phyloP scores from a whole-genome alignment of 2,797 vertebrate genomes.

The Coregonus ussuriensis region DNA sequence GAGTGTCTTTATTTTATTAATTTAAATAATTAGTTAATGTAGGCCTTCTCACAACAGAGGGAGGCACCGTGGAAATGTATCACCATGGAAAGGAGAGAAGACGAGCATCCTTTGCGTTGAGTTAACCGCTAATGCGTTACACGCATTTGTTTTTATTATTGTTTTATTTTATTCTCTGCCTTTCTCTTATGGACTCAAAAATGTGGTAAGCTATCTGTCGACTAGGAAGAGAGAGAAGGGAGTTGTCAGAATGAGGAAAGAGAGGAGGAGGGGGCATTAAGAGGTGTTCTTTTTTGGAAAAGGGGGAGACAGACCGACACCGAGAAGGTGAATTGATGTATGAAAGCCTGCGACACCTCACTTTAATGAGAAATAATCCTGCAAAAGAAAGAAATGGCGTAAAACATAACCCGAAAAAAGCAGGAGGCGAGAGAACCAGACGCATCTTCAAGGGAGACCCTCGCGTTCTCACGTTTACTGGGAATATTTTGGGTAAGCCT shows the following conservation, averaged over 20 bases:
- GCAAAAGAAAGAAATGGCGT: constrained; percentile 70
- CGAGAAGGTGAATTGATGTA: constrained; percentile 73
- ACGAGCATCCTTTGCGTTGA: constrained; percentile 63
- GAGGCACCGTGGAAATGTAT: constrained; percentile 62
- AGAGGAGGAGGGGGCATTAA: constrained; percentile 64
- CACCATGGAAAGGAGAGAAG: constrained; percentile 61
- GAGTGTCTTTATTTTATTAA: constrained; percentile 55
- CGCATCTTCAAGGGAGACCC: constrained; percentile 55
- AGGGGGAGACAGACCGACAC: constrained; percentile 74
- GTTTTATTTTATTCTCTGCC: constrained; percentile 53
- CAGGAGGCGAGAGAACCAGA: constrained; percentile 39
- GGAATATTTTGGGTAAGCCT: constrained; percentile 66
- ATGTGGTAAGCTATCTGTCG: constrained; percentile 63
- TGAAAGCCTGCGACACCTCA: constrained; percentile 66
- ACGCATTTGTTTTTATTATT: constrained; percentile 58
- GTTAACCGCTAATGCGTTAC: constrained; percentile 69
- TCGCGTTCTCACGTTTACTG: constrained; percentile 55
- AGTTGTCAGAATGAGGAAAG: constrained; percentile 64
- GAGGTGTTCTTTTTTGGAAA: constrained; percentile 74
- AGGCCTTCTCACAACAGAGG: constrained; percentile 33
- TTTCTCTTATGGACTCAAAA: constrained; percentile 43
- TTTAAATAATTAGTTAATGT: constrained; percentile 30
- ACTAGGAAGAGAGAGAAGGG: constrained; percentile 68
- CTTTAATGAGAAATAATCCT: constrained; percentile 71
- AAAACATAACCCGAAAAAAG: constrained; percentile 43